A percentile compares a stretch with the other conserved stretches of the same genome.
Conservation (phyloP, 2,113 vertebrate genomes). For the Chaetops frenatus region DNA sequence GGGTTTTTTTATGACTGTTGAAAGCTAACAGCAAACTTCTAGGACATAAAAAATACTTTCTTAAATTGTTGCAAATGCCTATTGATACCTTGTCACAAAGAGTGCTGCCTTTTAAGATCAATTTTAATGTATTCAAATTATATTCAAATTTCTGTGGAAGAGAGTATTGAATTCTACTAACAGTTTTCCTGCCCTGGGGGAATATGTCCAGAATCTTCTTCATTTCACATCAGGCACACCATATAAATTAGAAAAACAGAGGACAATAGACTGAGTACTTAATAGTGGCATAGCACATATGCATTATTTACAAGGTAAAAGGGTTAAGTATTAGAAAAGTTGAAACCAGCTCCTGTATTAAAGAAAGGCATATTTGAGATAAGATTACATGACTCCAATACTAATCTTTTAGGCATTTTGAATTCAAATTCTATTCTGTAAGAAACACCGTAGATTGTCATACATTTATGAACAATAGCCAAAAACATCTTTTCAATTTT, state of each 20-base stretch:
- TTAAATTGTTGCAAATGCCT: neutral
- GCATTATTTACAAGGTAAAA: constrained; percentile 43
- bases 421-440: neutral
- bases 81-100: neutral
- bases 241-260: constrained; percentile 6
- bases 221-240: neutral
- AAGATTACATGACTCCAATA: neutral
- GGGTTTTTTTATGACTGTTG: neutral
- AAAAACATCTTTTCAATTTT: neutral
- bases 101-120: neutral
- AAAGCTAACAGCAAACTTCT: neutral
- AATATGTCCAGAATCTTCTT: neutral
- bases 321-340: neutral
- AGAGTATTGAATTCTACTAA: neutral
- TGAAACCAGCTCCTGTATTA: neutral
- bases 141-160: constrained; percentile 9
- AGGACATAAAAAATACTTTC: neutral
- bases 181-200: neutral
- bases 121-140: constrained; percentile 30
- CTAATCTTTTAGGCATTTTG: neutral
- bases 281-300: neutral
- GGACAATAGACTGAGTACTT: constrained; percentile 12
- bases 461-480: neutral
- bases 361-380: neutral
- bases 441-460: neutral